phyloP scores from a whole-genome alignment of 2,113 vertebrate genomes.

The Brachyistius frenatus region DNA sequence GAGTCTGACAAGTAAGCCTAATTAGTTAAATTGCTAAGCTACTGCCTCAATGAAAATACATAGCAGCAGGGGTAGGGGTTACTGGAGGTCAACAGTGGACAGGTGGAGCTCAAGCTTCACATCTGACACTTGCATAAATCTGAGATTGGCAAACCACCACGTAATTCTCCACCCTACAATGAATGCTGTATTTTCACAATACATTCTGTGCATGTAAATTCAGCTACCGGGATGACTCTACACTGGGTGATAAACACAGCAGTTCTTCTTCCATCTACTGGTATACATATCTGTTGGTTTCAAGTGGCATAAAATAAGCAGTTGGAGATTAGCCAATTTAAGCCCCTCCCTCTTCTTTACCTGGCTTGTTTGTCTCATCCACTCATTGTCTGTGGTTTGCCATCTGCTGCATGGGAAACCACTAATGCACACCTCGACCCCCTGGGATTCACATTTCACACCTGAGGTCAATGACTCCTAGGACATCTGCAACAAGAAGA shows the following conservation, averaged over 20 bases:
- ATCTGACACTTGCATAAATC: background rate
- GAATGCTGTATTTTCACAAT: background rate
- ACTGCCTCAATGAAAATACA: slow-evolving; percentile 69
- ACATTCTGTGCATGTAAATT: background rate
- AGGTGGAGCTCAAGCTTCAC: slow-evolving; percentile 49
- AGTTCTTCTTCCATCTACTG: background rate
- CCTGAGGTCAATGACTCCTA: slow-evolving; percentile 71
- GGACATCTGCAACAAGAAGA: slow-evolving; percentile 60
- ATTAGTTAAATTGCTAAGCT: slow-evolving; percentile 77
- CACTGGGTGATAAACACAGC: background rate
- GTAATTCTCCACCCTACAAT: background rate
- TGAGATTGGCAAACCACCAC: background rate
- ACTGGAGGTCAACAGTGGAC: slow-evolving; percentile 55
- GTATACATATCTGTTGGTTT: slow-evolving; percentile 11
- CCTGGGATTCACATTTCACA: slow-evolving; percentile 63
- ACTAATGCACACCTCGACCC: slow-evolving; percentile 45
- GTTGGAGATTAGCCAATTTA: slow-evolving; percentile 49
- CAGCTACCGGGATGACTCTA: background rate
- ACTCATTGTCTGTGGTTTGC: slow-evolving; percentile 66
- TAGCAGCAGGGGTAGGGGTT: slow-evolving; percentile 45
- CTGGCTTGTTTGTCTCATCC: slow-evolving; percentile 65
- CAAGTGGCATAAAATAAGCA: slow-evolving; percentile 3
- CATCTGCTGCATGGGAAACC: slow-evolving; percentile 70
- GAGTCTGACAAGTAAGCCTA: slow-evolving; percentile 75
- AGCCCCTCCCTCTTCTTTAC: slow-evolving; percentile 54